These are phyloP conservation scores for Aricia agestis DNA, from an alignment of 1,140 invertebrate genomes.

Conservation along the genomic window DNA sequence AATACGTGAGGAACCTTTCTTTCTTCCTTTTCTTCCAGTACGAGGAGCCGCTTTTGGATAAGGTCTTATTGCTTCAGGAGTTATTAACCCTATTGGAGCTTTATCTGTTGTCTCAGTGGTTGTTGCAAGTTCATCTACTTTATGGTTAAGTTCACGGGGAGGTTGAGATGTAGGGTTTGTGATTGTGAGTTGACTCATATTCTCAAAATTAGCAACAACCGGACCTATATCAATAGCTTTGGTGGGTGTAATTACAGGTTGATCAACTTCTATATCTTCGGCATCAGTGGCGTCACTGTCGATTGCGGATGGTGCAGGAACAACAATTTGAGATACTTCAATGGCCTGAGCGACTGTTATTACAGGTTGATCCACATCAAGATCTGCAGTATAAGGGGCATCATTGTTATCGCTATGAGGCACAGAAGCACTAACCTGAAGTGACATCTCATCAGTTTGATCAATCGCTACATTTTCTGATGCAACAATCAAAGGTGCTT, in stretches of 20 bases:
- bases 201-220: too few species aligned
- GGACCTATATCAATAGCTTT: not conserved
- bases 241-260: not conserved
- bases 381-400: not conserved
- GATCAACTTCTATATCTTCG: conserved; percentile 12
- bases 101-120: too few species aligned
- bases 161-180: not conserved
- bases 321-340: conserved; percentile 5
- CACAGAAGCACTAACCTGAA: not conserved
- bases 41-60: conserved; percentile 15
- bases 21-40: conserved; percentile 16
- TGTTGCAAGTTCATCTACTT: not conserved
- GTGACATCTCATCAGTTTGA: not conserved
- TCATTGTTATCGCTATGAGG: not conserved
- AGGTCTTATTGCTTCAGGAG: conserved; percentile 10
- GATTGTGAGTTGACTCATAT: not conserved
- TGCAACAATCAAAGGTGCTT: not conserved
- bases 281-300: conserved; percentile 15
- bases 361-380: not conserved
- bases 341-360: not conserved
- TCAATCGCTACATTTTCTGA: conserved; percentile 7
- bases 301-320: not conserved
- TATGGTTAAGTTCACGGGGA: too few species aligned
- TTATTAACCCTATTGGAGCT: not conserved
- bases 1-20: conserved; percentile 13